phyloP scores from a whole-genome alignment of 2,113 vertebrate species.

The Xiphophorus maculatus region DNA sequence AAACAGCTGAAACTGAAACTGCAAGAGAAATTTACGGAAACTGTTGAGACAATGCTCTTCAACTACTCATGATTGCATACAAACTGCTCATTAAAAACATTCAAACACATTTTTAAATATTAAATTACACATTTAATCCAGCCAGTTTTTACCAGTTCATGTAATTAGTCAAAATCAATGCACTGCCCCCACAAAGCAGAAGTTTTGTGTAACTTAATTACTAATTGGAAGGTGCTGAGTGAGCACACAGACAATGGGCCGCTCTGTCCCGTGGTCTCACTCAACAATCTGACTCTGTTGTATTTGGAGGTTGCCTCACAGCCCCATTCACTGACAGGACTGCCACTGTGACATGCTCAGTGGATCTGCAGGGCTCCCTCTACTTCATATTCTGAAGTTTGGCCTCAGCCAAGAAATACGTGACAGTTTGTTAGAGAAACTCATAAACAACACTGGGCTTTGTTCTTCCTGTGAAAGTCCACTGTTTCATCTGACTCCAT shows the following conservation, averaged over 20 bases:
- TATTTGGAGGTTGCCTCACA: slow-evolving; percentile 41
- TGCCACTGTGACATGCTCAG: slow-evolving; percentile 49
- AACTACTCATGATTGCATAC: neutral
- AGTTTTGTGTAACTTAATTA: slow-evolving; percentile 33
- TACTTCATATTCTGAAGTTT: slow-evolving; percentile 49
- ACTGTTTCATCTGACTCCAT: slow-evolving; percentile 17
- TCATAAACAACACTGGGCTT: slow-evolving; percentile 43
- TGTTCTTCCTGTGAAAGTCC: slow-evolving; percentile 40
- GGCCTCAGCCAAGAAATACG: slow-evolving; percentile 45
- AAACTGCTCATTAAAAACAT: neutral
- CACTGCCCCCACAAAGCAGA: slow-evolving; percentile 27
- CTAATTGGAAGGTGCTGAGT: slow-evolving; percentile 67
- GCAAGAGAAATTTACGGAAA: neutral
- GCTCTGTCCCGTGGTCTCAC: slow-evolving; percentile 45
- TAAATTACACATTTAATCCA: neutral
- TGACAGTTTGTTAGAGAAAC: slow-evolving; percentile 52
- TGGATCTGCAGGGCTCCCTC: slow-evolving; percentile 51
- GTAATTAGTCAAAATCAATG: slow-evolving; percentile 11
- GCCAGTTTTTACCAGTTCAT: slow-evolving; percentile 33
- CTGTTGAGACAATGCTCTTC: neutral
- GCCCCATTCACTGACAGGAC: slow-evolving; percentile 51
- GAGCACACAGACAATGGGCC: slow-evolving; percentile 57
- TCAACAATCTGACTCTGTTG: slow-evolving; percentile 68
- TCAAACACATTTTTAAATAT: neutral
- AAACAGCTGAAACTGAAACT: neutral